Conservation (phyloP, 2,113 vertebrate species). For the Tachysurus fulvidraco region DNA sequence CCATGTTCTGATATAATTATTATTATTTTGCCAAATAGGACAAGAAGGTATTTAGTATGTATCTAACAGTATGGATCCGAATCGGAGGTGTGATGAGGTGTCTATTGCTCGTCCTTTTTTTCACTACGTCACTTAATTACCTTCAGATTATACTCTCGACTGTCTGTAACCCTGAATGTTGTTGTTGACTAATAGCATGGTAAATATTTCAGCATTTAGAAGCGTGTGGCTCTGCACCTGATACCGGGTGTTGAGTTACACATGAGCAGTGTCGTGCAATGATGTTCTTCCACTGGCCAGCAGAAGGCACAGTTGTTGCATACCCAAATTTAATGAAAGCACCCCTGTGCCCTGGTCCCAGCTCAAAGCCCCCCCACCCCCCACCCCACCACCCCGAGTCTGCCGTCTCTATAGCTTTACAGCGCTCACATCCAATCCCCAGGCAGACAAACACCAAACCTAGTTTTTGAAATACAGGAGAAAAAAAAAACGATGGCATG, state of each 20-base stretch:
- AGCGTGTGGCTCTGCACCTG: slow-evolving; percentile 30
- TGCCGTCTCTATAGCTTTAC: slow-evolving; percentile 28
- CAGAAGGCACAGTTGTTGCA: slow-evolving; percentile 65
- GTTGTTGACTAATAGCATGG: slow-evolving; percentile 41
- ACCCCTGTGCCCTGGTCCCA: slow-evolving; percentile 45
- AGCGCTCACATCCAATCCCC: slow-evolving; percentile 44
- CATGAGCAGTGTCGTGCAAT: slow-evolving; percentile 11
- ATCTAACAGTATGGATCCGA: background rate
- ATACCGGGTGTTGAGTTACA: slow-evolving; percentile 32
- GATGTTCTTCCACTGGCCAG: slow-evolving; percentile 59
- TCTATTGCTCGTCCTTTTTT: background rate
- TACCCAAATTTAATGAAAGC: slow-evolving; percentile 48
- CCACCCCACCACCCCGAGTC: no score
- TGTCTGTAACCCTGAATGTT: slow-evolving; percentile 23
- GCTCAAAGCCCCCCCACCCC: slow-evolving; percentile 4
- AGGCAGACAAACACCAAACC: slow-evolving; percentile 40
- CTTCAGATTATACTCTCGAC: background rate
- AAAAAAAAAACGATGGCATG: slow-evolving; percentile 57
- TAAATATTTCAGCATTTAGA: slow-evolving; percentile 50
- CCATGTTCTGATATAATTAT: background rate
- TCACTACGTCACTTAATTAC: background rate
- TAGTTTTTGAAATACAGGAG: slow-evolving; percentile 61
- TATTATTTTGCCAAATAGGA: slow-evolving; percentile 30
- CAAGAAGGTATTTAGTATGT: slow-evolving; percentile 2
- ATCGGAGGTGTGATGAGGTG: background rate